A percentile compares a stretch with the other conserved stretches of the same genome.
Evolutionary conservation across 1,140 invertebrate species (phyloP).

Genomic region (Hestina assimilis): DNA sequence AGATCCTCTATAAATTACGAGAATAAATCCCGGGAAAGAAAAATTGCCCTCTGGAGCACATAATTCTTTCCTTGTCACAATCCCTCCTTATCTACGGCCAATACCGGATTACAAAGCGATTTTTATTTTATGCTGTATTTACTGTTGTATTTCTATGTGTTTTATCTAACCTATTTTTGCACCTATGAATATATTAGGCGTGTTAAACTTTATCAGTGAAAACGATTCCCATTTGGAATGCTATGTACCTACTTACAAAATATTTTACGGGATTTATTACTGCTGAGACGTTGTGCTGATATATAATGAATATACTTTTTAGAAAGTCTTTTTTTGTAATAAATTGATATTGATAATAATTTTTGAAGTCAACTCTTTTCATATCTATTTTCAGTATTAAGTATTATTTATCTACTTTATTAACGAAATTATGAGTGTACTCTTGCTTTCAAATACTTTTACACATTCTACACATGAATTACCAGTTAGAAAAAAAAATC

Average conservation of each 20-base stretch:
- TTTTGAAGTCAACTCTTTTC: too few relatives aligned
- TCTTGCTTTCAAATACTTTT: too few relatives aligned
- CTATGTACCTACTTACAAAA: not conserved
- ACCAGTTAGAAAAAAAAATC: not conserved
- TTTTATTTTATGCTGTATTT: constrained; percentile 75
- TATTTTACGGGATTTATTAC: too few relatives aligned
- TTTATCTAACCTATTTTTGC: constrained; percentile 30
- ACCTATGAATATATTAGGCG: constrained; percentile 26
- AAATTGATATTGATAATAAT: too few relatives aligned
- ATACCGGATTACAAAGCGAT: constrained; percentile 78
- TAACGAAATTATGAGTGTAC: too few relatives aligned
- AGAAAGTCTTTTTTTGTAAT: too few relatives aligned
- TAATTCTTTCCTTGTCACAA: constrained; percentile 79
- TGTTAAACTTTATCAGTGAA: not conserved
- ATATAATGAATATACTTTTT: too few relatives aligned
- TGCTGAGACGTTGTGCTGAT: too few relatives aligned
- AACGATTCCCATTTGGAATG: not conserved
- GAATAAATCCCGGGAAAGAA: constrained; percentile 77
- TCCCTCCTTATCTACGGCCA: constrained; percentile 75
- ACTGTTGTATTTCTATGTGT: constrained; percentile 43
- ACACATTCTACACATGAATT: too few relatives aligned
- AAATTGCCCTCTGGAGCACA: constrained; percentile 78
- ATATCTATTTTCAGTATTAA: too few relatives aligned
- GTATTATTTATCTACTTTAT: too few relatives aligned
- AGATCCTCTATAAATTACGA: constrained; percentile 77